Evolutionary conservation across 2,888 invertebrate genomes (phyloP).

Genomic region (Synanthedon myopaeformis): DNA sequence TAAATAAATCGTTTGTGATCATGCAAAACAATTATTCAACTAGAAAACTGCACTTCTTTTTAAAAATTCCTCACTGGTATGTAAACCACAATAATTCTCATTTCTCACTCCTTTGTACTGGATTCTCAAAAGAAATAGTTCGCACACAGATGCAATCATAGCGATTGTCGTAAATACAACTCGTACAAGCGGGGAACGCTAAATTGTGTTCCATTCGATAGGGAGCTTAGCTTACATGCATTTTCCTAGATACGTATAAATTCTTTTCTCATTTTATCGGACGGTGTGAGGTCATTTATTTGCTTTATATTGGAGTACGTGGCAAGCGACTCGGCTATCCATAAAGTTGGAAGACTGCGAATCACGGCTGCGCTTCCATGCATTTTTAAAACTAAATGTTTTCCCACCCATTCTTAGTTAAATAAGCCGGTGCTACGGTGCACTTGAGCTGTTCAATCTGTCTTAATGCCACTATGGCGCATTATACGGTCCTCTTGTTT

Average conservation of each 20-base stretch:
- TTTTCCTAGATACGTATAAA: conserved; percentile 40
- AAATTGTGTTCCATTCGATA: conserved; percentile 11
- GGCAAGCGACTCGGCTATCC: conserved; percentile 18
- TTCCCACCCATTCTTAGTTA: conserved; percentile 1
- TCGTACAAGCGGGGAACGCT: conserved; percentile 10
- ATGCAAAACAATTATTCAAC: too few relatives aligned
- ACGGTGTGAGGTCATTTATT: conserved; percentile 45
- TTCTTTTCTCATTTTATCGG: conserved; percentile 50
- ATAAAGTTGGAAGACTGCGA: conserved; percentile 10
- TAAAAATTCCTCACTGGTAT: background rate
- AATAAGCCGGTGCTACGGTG: conserved; percentile 2
- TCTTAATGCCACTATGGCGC: conserved; percentile 3
- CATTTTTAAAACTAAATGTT: conserved; percentile 5
- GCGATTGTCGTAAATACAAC: conserved; percentile 10
- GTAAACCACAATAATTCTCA: background rate
- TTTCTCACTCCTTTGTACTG: background rate
- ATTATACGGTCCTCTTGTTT: background rate
- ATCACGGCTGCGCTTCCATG: conserved; percentile 5
- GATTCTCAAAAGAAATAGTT: background rate
- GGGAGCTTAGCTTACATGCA: conserved; percentile 29
- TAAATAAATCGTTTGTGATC: too few relatives aligned
- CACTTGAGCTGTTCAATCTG: conserved; percentile 3
- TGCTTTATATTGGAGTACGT: conserved; percentile 44
- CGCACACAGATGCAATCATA: background rate
- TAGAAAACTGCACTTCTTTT: background rate